Conservation (phyloP, 1,140 invertebrate genomes). For the Hirudo medicinalis region DNA sequence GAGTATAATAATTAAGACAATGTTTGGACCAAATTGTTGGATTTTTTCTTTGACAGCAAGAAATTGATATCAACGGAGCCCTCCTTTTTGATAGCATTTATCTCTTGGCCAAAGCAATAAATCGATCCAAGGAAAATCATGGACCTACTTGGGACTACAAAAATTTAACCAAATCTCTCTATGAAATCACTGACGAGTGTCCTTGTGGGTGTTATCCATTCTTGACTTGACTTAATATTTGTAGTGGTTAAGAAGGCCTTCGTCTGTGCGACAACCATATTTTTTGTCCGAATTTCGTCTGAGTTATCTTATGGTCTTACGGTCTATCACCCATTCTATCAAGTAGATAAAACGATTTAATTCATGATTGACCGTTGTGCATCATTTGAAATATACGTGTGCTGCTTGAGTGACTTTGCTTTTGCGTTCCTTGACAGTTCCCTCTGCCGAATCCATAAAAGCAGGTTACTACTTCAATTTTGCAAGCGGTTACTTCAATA, state of each 20-base stretch:
- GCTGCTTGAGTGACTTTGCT: no score
- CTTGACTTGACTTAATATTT: no score
- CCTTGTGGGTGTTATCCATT: not conserved
- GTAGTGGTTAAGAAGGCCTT: no score
- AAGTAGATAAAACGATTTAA: not conserved
- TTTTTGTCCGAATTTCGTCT: no score
- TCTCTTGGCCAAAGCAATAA: not conserved
- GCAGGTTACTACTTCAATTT: not conserved
- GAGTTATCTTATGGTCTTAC: not conserved
- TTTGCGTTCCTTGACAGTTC: not conserved
- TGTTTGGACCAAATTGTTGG: not conserved
- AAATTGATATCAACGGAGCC: not conserved
- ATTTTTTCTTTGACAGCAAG: not conserved
- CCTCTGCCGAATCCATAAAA: not conserved
- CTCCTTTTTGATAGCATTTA: slow-evolving; percentile 1
- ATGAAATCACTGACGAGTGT: slow-evolving; percentile 1
- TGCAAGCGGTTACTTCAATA: not conserved
- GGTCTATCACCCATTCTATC: no score
- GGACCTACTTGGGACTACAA: slow-evolving; percentile 1
- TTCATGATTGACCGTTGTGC: not conserved
- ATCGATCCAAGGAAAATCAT: not conserved
- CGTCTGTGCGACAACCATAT: no score
- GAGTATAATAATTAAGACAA: not conserved
- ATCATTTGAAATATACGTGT: not conserved
- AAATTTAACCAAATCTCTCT: not conserved